phyloP scores from a whole-genome alignment of 2,888 invertebrate genomes.

The Agrenia bidenticulata region DNA sequence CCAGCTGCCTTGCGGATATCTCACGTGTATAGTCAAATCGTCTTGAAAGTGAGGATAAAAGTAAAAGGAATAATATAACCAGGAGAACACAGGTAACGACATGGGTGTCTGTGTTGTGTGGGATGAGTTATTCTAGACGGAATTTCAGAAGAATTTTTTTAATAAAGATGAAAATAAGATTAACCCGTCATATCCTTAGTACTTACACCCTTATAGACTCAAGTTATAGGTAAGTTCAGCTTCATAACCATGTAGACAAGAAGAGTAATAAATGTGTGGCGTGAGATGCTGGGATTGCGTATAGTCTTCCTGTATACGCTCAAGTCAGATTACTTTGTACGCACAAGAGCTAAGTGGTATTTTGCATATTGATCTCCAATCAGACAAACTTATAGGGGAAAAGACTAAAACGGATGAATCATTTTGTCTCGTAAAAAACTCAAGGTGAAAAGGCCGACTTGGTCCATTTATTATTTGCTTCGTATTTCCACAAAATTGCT shows the following conservation, averaged over 20 bases:
- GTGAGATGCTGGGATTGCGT: neutral
- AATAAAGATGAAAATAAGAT: conserved; percentile 6
- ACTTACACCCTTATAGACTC: too few species aligned
- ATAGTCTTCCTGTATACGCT: neutral
- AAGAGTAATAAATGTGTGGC: neutral
- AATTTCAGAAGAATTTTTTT: conserved; percentile 6
- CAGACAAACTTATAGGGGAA: neutral
- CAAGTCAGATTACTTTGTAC: too few species aligned
- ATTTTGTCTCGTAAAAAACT: conserved; percentile 11
- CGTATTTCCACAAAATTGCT: neutral
- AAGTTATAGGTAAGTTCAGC: too few species aligned
- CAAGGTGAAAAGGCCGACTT: conserved; percentile 5
- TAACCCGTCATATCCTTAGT: conserved; percentile 7
- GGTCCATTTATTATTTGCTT: neutral
- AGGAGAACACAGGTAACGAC: too few species aligned
- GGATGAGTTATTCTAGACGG: neutral
- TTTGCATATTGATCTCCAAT: conserved; percentile 8
- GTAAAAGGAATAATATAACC: too few species aligned
- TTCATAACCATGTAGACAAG: neutral
- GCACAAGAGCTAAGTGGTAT: neutral
- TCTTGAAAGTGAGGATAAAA: too few species aligned
- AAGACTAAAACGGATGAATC: neutral
- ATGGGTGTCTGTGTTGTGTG: neutral
- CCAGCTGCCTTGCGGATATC: conserved; percentile 8
- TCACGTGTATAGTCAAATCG: neutral